Evolutionary conservation across 2,888 invertebrate species (phyloP), one percentile per base, ranked within the genome.

Genomic region (Troides oblongomaculatus): DNA sequence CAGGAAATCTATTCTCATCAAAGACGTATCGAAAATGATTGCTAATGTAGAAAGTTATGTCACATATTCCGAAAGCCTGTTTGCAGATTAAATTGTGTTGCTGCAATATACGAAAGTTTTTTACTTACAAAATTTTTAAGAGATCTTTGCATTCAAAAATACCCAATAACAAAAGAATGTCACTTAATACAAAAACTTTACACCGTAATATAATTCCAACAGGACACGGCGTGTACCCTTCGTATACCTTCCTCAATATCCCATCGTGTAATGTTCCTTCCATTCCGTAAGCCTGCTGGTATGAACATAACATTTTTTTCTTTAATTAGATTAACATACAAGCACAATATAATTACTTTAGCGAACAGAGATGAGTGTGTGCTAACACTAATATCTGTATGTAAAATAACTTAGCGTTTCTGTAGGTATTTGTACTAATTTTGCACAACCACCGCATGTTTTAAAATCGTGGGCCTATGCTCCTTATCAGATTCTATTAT

Each of bases 351-450:
- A 70, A 64, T 64, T 61, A 67, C 36, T 57, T 64, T 63, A 61
- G 60, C 66, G 43, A 39, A 62, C 63, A 63, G 58, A 66, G 39
- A 25, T 63, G 21, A 23, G 43, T 60, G 66, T 64, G 21, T 59
- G 64, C 63, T 64, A 59, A 39, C 23, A 70, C 70, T 70, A 70
- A 70, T 70, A 64, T 64, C 60, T 70, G 64, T 70, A 36, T 70
- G 70, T 70, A 25, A 67, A 57, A 64, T 67, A 67, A 70, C 60
- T 67, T 70, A 61, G 66, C 12, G 62, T 64, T 60, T 53, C 46
- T 56, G 53, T 70, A 70, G 66, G 63, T 70, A 66, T 64, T 66
- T 70, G 58, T 67, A 70, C 70, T 70, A 70, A 70, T 70, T 60
- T 50, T 60, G 66, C 67, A 70, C 60, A 64, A 66, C 67, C 70